Conservation (phyloP, 1,140 invertebrate genomes). For the Drosophila seguyi region DNA sequence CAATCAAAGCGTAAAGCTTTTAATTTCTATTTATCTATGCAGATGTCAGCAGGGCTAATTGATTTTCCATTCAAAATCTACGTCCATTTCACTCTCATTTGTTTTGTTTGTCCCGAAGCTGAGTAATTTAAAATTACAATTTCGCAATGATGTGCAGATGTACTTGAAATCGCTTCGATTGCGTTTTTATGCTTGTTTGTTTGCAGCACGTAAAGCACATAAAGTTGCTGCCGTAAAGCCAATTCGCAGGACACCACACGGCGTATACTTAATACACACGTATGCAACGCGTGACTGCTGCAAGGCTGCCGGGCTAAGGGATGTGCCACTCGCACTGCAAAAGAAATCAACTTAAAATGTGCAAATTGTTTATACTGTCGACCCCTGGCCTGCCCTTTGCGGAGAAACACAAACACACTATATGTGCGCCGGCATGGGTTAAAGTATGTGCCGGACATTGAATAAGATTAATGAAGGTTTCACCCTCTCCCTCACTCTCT, state of each 20-base stretch:
- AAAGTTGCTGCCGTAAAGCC: slow-evolving; percentile 62
- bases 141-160: slow-evolving; percentile 29
- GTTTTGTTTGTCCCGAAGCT: slow-evolving; percentile 14
- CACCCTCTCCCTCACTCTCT: slow-evolving; percentile 9
- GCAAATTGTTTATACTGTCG: slow-evolving; percentile 77
- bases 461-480: slow-evolving; percentile 82
- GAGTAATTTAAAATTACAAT: slow-evolving; percentile 51
- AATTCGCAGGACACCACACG: slow-evolving; percentile 61
- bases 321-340: slow-evolving; percentile 5
- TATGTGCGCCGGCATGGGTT: slow-evolving; percentile 41
- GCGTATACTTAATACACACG: slow-evolving; percentile 77
- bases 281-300: slow-evolving; percentile 72
- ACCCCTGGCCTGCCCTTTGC: slow-evolving; percentile 1
- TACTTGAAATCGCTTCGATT: slow-evolving; percentile 35
- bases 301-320: slow-evolving; percentile 31
- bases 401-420: slow-evolving; percentile 37
- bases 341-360: slow-evolving; percentile 80
- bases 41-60: slow-evolving; percentile 45
- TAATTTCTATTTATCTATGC: slow-evolving; percentile 56
- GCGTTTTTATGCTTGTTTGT: slow-evolving; percentile 54
- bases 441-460: slow-evolving; percentile 81
- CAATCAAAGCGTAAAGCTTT: slow-evolving; percentile 10
- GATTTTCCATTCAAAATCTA: slow-evolving; percentile 30
- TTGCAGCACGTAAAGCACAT: slow-evolving; percentile 73
- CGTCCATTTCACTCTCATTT: neutral